Evolutionary conservation across 2,113 vertebrate genomes (phyloP), one percentile per base, ranked within the genome.

Genomic region (Crotalus helleri): DNA sequence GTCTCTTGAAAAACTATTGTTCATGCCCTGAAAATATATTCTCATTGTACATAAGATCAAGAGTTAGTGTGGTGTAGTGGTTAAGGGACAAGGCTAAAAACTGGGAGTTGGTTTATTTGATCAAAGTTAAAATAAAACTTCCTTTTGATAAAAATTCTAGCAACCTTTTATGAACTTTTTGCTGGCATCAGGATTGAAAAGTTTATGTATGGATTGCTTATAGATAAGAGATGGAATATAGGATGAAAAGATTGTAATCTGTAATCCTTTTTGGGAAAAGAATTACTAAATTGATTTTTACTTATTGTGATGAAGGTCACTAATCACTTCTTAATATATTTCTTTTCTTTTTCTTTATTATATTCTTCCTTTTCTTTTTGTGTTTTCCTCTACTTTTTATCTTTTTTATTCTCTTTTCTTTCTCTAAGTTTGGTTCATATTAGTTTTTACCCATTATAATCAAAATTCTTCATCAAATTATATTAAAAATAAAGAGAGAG

Each of bases 1-100:
- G 89, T 92, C 91, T 64, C 0, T 0, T 13, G 29, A 21, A 92
- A 87, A 94, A 87, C 93, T 93, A 91, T 85, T 92, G 94, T 1
- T 90, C 5, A 24, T 0, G 0, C 0, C n/a, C 24, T 13, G 54
- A 26, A 92, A 91, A 94, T 95, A 92, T 85, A 57, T 93, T 94
- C 64, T 24, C 87, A 2, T 1, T 93, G 94, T 88, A 90, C 91
- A 89, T 92, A 23, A 57, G 69, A 74, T 74, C n/a, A 74, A 74
- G 69, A 15, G 2, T 39, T 15, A 81, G n/a, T 39, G n/a, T 81
- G 17, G 17, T 81, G 1, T 39, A 81, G n/a, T 39, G 69, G n/a
- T 81, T 39, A 39, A 81, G 69, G 29, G 15, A 81, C 15, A 81
- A 39, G n/a, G 69, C 33, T 81, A 81, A 39, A 81, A 81, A 81